Conservation (phyloP, 64 coral and sea anemone species). For the Anthopleura sola region DNA sequence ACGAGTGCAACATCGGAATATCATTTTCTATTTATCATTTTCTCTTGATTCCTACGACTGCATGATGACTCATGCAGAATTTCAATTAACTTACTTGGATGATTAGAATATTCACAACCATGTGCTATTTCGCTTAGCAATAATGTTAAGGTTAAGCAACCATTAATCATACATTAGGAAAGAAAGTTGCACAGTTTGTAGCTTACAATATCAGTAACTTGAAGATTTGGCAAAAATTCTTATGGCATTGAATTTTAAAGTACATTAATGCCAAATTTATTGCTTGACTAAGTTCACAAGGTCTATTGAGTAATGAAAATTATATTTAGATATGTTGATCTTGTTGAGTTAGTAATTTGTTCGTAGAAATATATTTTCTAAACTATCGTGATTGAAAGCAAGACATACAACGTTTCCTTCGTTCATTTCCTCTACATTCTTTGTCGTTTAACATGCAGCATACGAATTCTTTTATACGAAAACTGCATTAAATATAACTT, state of each 20-base stretch:
- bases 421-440: background rate
- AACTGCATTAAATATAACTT: background rate
- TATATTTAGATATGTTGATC: background rate
- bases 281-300: background rate
- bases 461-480: background rate
- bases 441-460: background rate
- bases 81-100: background rate
- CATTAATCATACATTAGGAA: background rate
- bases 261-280: background rate
- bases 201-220: no score
- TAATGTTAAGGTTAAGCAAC: background rate
- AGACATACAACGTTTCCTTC: background rate
- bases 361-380: no score
- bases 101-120: background rate
- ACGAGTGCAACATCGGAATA: background rate
- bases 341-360: no score
- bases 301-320: background rate
- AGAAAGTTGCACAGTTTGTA: background rate
- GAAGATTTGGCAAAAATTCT: no score
- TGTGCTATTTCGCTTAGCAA: background rate
- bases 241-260: background rate
- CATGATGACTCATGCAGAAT: background rate
- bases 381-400: no score
- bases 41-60: background rate
- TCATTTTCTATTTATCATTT: no score